These are phyloP conservation scores for Schrankia costaestrigalis DNA, from an alignment of 2,888 invertebrate species.

Conservation along the genomic window DNA sequence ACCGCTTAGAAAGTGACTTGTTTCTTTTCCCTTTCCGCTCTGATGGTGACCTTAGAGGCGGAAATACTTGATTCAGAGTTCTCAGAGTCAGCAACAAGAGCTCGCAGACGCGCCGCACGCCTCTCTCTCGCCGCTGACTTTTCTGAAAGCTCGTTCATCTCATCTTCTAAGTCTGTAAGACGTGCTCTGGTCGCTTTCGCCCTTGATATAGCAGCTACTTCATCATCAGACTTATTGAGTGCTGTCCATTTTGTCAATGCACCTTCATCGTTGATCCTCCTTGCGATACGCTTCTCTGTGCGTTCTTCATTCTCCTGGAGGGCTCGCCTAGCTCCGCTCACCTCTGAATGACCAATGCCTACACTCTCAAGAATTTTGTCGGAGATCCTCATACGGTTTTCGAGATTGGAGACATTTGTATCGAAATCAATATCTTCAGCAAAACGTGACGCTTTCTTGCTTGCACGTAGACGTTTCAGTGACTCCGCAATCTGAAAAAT, in stretches of 20 bases:
- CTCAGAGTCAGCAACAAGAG: slow-evolving; percentile 83
- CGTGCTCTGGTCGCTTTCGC: slow-evolving; percentile 85
- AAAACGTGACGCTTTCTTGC: slow-evolving; percentile 80
- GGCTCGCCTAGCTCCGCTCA: slow-evolving; percentile 72
- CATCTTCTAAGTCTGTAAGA: slow-evolving; percentile 86
- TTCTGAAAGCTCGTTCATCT: slow-evolving; percentile 86
- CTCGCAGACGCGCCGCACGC: slow-evolving; percentile 85
- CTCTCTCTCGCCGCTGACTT: slow-evolving; percentile 85
- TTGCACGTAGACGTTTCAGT: slow-evolving; percentile 81
- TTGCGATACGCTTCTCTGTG: slow-evolving; percentile 70
- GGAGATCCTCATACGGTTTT: slow-evolving; percentile 80
- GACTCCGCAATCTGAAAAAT: slow-evolving; percentile 80
- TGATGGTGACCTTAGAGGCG: slow-evolving; percentile 61
- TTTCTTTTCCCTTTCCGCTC: slow-evolving; percentile 72
- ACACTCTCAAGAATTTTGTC: slow-evolving; percentile 84
- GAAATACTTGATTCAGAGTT: slow-evolving; percentile 53
- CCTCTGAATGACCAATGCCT: slow-evolving; percentile 80
- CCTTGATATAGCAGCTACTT: slow-evolving; percentile 82
- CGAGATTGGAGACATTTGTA: slow-evolving; percentile 78
- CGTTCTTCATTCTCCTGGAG: slow-evolving; percentile 72
- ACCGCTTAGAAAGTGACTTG: slow-evolving; percentile 71
- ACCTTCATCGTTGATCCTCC: slow-evolving; percentile 64
- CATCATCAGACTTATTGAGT: slow-evolving; percentile 73
- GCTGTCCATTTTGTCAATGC: slow-evolving; percentile 84
- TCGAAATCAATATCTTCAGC: slow-evolving; percentile 84